phyloP scores from a whole-genome alignment of 2,797 vertebrate species.

The Cryptoprocta ferox region DNA sequence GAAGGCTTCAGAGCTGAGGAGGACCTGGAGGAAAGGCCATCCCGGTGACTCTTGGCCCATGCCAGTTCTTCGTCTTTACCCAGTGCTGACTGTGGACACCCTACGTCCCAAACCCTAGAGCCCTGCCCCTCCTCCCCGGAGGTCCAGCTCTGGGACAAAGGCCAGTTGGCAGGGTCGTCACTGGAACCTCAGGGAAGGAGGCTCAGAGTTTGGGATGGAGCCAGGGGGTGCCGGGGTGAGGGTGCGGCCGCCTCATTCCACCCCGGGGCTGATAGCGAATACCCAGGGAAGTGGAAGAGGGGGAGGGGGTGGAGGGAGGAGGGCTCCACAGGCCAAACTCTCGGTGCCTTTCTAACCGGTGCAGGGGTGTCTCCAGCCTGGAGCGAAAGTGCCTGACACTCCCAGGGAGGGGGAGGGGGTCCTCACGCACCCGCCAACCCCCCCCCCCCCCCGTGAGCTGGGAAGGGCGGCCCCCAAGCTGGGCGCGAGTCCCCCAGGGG shows the following conservation, averaged over 20 bases:
- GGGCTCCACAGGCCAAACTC: background rate
- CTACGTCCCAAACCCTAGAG: background rate
- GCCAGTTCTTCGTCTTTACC: background rate
- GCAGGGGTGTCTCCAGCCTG: background rate
- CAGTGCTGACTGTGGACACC: background rate
- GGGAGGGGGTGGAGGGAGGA: rapidly evolving
- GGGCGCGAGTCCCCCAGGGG: too few relatives aligned
- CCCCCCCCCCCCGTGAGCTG: too few relatives aligned
- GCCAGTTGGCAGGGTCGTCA: background rate
- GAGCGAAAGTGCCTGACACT: background rate
- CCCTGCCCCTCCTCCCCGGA: background rate
- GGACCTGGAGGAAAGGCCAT: rapidly evolving
- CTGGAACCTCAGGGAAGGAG: rapidly evolving
- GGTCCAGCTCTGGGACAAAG: background rate
- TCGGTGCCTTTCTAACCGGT: background rate
- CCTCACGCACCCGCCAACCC: rapidly evolving
- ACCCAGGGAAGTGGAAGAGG: background rate
- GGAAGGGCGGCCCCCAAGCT: background rate
- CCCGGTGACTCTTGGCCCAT: rapidly evolving
- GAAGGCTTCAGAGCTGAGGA: background rate
- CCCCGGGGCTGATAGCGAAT: background rate
- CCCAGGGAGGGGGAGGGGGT: background rate
- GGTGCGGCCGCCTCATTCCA: background rate
- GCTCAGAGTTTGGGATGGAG: background rate
- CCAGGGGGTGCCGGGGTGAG: rapidly evolving